A percentile compares a stretch with the other conserved stretches of the same genome.
phyloP scores from a whole-genome alignment of 2,888 invertebrate genomes.

The Charanyca ferruginea region DNA sequence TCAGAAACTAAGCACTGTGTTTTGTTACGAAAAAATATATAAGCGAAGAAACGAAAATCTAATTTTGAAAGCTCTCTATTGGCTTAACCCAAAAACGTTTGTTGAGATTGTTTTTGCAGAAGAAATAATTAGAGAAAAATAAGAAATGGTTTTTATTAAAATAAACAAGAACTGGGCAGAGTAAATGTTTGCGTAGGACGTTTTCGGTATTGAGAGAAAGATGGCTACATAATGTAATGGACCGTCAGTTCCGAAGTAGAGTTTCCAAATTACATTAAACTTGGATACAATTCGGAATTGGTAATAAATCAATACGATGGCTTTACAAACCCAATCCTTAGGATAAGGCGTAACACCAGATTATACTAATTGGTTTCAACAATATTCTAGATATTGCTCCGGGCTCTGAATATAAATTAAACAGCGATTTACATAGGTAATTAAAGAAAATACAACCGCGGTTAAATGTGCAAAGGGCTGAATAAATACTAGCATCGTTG shows the following conservation, averaged over 20 bases:
- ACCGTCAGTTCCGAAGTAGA: constrained; percentile 30
- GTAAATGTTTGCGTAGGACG: constrained; percentile 45
- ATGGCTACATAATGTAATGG: constrained; percentile 9
- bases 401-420: constrained; percentile 38
- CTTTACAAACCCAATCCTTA: constrained; percentile 50
- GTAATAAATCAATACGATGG: constrained; percentile 63
- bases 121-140: constrained; percentile 35
- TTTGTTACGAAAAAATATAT: constrained; percentile 27
- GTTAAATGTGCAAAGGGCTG: constrained; percentile 43
- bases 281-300: constrained; percentile 36
- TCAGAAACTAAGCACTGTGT: constrained; percentile 68
- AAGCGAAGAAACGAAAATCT: constrained; percentile 1
- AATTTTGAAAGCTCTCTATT: constrained; percentile 7
- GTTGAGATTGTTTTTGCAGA: constrained; percentile 10
- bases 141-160: constrained; percentile 31
- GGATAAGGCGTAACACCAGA: constrained; percentile 48
- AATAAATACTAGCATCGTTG: constrained; percentile 43
- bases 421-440: constrained; percentile 51
- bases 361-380: constrained; percentile 47
- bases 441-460: constrained; percentile 38
- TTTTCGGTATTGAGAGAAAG: constrained; percentile 2
- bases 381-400: constrained; percentile 24
- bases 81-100: constrained; percentile 15
- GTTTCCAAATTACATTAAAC: constrained; percentile 35
- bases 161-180: constrained; percentile 23